Conservation (phyloP, 2,113 vertebrate species). For the Alethe castanea region DNA sequence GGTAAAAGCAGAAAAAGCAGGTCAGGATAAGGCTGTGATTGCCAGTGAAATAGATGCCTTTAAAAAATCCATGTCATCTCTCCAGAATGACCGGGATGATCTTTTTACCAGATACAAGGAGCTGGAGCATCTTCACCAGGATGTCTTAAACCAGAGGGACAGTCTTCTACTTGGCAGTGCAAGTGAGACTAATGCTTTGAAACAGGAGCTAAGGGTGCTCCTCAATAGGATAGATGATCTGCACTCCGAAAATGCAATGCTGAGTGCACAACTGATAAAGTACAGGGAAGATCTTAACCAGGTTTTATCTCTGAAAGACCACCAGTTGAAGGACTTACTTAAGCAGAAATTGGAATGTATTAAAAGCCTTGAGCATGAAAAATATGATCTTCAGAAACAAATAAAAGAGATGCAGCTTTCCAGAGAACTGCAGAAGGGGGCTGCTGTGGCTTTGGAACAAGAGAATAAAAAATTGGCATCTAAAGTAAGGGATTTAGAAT, state of each 20-base stretch:
- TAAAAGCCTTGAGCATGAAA: constrained; percentile 80
- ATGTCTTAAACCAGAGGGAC: constrained; percentile 61
- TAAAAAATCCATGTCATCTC: constrained; percentile 79
- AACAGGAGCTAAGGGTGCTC: constrained; percentile 77
- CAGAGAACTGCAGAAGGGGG: constrained; percentile 60
- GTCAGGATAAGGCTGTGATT: constrained; percentile 74
- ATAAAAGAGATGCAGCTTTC: constrained; percentile 62
- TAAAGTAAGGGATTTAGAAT: constrained; percentile 70
- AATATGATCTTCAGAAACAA: constrained; percentile 68
- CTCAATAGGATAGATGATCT: constrained; percentile 85
- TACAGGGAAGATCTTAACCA: constrained; percentile 88
- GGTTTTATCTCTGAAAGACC: constrained; percentile 86
- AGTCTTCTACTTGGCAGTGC: constrained; percentile 58
- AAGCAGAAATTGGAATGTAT: constrained; percentile 84
- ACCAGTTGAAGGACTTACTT: constrained; percentile 84
- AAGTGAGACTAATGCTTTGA: constrained; percentile 71
- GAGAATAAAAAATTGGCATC: constrained; percentile 71
- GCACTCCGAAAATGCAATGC: constrained; percentile 89
- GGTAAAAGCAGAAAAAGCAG: constrained; percentile 55
- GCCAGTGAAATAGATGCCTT: constrained; percentile 75
- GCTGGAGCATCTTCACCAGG: constrained; percentile 70
- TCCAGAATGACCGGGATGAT: constrained; percentile 81
- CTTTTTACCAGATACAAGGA: constrained; percentile 74
- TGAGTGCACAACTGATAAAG: constrained; percentile 83
- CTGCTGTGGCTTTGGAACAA: constrained; percentile 27